Conservation (phyloP, 2,888 invertebrate species). For the Fragum whitleyi region DNA sequence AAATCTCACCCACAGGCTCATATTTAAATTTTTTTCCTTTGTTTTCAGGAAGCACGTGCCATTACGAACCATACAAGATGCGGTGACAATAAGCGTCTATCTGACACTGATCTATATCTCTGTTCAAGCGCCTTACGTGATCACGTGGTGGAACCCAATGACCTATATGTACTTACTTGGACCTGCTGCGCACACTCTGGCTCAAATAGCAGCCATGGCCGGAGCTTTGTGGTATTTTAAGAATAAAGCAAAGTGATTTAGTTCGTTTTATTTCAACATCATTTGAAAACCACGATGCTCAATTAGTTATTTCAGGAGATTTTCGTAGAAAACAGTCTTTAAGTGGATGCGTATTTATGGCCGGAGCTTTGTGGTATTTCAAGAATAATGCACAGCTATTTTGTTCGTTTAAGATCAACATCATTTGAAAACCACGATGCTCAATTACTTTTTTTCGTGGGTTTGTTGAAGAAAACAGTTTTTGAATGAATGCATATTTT, state of each 20-base stretch:
- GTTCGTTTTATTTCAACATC: too few species aligned
- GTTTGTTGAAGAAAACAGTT: too few species aligned
- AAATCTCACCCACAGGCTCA: too few species aligned
- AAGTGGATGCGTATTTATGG: too few species aligned
- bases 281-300: too few species aligned
- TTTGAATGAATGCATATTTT: too few species aligned
- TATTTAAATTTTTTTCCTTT: too few species aligned
- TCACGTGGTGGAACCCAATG: constrained; percentile 60
- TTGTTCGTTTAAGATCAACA: too few species aligned
- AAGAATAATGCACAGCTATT: constrained; percentile 27
- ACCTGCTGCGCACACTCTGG: constrained; percentile 48
- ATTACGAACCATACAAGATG: constrained; percentile 41
- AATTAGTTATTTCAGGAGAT: too few species aligned
- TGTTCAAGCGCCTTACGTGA: constrained; percentile 52
- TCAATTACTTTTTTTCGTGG: too few species aligned
- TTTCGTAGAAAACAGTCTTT: too few species aligned
- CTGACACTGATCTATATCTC: constrained; percentile 44
- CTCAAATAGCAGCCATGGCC: constrained; percentile 42
- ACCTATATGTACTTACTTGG: constrained; percentile 48
- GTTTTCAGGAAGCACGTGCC: constrained; percentile 42
- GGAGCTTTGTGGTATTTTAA: constrained; percentile 54
- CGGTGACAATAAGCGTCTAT: constrained; percentile 36
- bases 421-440: too few species aligned
- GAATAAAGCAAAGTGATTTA: constrained; percentile 23
- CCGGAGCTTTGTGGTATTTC: constrained; percentile 53